phyloP scores from a whole-genome alignment of 35 echinoderm and acorn worm species.

The Amphiura filiformis region DNA sequence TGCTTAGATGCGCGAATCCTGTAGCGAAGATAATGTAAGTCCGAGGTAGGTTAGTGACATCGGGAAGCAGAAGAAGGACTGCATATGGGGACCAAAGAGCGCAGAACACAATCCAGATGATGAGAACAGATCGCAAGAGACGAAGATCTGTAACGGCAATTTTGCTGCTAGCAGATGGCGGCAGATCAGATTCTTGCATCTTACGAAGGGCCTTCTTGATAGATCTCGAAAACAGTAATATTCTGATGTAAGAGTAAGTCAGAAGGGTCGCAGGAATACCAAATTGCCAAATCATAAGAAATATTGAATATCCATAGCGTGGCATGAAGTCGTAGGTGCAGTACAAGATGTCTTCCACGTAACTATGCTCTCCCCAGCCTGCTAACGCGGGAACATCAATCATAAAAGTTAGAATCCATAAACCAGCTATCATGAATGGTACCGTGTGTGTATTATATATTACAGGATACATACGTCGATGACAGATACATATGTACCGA shows the following conservation, averaged over 20 bases:
- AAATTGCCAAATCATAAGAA: no score
- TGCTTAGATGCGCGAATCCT: constrained; percentile 58
- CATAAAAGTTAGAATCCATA: constrained; percentile 68
- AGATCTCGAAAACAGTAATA: no score
- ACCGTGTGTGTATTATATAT: constrained; percentile 64
- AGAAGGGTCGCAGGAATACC: constrained; percentile 49
- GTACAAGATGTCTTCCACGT: constrained; percentile 48
- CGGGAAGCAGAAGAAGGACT: constrained; percentile 48
- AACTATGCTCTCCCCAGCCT: constrained; percentile 67
- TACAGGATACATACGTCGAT: constrained; percentile 44
- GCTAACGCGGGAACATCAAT: constrained; percentile 66
- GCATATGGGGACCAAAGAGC: constrained; percentile 78
- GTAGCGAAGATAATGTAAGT: constrained; percentile 47
- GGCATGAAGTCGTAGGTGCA: constrained; percentile 70
- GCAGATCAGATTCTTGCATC: no score
- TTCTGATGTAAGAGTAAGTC: constrained; percentile 50
- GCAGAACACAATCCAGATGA: constrained; percentile 59
- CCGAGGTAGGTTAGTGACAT: constrained; percentile 11
- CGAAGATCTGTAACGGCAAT: constrained; percentile 34
- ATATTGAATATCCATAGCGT: constrained; percentile 66
- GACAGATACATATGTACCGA: constrained; percentile 69
- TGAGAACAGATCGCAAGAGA: constrained; percentile 55
- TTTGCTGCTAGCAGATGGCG: no score
- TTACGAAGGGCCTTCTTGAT: no score
- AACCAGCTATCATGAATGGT: constrained; percentile 31